phyloP scores from a whole-genome alignment of 2,888 invertebrate genomes.

The Eristalinus aeneus region DNA sequence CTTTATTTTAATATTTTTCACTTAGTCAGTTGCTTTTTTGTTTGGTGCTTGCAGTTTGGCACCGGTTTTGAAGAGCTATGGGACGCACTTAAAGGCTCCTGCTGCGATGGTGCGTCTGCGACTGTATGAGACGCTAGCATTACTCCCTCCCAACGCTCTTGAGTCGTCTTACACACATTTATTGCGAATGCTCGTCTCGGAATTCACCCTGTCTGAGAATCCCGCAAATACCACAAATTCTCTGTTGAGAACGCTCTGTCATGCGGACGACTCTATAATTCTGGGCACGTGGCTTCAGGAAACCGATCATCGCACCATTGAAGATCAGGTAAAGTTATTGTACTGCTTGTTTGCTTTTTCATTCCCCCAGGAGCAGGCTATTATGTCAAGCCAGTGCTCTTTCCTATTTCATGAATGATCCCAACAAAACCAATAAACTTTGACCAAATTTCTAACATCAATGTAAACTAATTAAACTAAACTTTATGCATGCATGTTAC shows the following conservation, averaged over 20 bases:
- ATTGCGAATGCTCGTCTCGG: slow-evolving; percentile 94
- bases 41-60: slow-evolving; percentile 84
- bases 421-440: not conserved
- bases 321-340: slow-evolving; percentile 91
- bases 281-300: slow-evolving; percentile 97
- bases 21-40: not conserved
- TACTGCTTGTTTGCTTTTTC: not conserved
- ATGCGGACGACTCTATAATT: slow-evolving; percentile 94
- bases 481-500: slow-evolving; percentile 66
- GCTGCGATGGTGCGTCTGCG: slow-evolving; percentile 96
- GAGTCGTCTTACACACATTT: slow-evolving; percentile 94
- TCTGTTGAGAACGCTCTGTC: slow-evolving; percentile 89
- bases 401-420: not conserved
- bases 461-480: slow-evolving; percentile 40
- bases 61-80: slow-evolving; percentile 92
- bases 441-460: not conserved
- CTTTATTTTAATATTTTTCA: not conserved
- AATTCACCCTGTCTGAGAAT: slow-evolving; percentile 96
- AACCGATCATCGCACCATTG: slow-evolving; percentile 97
- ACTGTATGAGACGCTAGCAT: slow-evolving; percentile 92
- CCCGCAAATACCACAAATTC: slow-evolving; percentile 95
- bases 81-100: slow-evolving; percentile 95
- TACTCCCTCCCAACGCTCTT: slow-evolving; percentile 89
- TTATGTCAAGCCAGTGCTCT: slow-evolving; percentile 1
- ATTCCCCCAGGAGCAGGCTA: not conserved